A percentile compares a stretch with the other conserved stretches of the same genome.
These are phyloP conservation scores for Chloebia gouldiae DNA, from an alignment of 2,113 vertebrate genomes.

Conservation along the genomic window DNA sequence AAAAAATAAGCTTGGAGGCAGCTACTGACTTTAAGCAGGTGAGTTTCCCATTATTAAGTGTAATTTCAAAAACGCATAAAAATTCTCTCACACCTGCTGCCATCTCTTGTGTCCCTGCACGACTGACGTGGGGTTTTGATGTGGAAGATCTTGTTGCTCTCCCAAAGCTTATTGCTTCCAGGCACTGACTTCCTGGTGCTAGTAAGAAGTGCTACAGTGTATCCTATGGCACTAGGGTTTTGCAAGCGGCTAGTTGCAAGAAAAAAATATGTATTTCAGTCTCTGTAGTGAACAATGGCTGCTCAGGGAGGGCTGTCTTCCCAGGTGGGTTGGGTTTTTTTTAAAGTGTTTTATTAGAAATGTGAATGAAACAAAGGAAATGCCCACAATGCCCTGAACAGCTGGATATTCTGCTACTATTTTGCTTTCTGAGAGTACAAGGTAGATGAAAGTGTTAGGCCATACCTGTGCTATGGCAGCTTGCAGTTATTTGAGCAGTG, in stretches of 20 bases:
- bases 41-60: background rate
- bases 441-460: constrained; percentile 3
- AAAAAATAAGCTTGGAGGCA: background rate
- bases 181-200: background rate
- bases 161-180: background rate
- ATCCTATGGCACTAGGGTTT: fast-evolving
- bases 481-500: fast-evolving
- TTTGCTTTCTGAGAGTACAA: background rate
- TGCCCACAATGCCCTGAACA: constrained; percentile 4
- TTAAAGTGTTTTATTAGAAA: background rate
- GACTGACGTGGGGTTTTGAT: fast-evolving
- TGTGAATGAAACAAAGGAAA: constrained; percentile 49
- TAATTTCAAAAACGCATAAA: background rate
- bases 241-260: background rate
- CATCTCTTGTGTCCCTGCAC: fast-evolving
- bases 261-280: background rate
- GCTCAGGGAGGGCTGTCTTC: background rate
- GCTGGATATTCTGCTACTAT: constrained; percentile 12
- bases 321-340: background rate
- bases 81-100: background rate
- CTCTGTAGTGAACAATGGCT: background rate
- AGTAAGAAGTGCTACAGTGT: background rate
- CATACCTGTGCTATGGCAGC: background rate
- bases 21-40: background rate
- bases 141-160: background rate